Conservation (phyloP, 2,888 invertebrate species). For the Melinaea menophilus region DNA sequence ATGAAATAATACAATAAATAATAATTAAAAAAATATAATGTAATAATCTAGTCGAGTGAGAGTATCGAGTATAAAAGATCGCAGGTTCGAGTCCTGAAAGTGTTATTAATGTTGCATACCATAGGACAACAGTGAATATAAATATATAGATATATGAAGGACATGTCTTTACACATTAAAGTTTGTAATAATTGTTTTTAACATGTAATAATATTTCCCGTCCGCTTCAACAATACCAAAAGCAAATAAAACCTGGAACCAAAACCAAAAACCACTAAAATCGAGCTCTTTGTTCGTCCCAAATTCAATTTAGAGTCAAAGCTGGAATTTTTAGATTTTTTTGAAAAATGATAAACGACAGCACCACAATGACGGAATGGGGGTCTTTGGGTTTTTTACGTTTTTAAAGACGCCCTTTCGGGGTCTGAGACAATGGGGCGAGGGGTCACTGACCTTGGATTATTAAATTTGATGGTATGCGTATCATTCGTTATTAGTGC, state of each 20-base stretch:
- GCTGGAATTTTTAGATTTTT: conserved; percentile 62
- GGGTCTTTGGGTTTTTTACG: conserved; percentile 41
- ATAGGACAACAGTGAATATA: no score
- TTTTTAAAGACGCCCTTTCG: conserved; percentile 49
- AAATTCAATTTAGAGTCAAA: conserved; percentile 52
- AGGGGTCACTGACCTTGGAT: conserved; percentile 54
- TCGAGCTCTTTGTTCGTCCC: conserved; percentile 43
- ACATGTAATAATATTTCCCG: neutral
- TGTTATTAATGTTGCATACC: no score
- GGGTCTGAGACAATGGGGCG: conserved; percentile 61
- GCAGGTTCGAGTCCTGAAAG: no score
- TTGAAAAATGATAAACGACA: conserved; percentile 76
- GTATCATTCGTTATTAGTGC: neutral
- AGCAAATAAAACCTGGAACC: conserved; percentile 25
- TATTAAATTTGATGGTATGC: conserved; percentile 34
- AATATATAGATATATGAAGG: no score
- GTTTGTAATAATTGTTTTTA: no score
- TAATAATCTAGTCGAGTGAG: no score
- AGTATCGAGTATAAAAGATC: no score
- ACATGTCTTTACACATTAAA: no score
- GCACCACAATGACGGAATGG: conserved; percentile 67
- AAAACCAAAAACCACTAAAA: conserved; percentile 31
- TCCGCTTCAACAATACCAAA: neutral
- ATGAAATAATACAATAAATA: no score
- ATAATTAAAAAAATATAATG: no score